Evolutionary conservation across 2,797 vertebrate genomes (phyloP), one percentile per base, ranked within the genome.

Genomic region (Picus viridis): DNA sequence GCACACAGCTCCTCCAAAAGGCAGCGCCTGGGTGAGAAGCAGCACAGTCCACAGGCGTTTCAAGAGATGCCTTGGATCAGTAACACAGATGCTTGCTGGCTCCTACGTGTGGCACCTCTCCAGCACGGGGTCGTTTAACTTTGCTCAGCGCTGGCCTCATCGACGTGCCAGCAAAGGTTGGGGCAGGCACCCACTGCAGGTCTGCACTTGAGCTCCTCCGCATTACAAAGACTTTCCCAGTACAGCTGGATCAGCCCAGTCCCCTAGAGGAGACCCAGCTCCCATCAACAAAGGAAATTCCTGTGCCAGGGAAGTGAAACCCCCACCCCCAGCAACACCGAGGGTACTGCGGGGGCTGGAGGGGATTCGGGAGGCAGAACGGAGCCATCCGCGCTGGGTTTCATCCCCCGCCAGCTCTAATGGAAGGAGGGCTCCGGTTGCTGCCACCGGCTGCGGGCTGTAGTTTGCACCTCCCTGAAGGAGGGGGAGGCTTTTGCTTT

Each of bases 241-340:
- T 49, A 81, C 93, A 94, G 93, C 92, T 95, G 93, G 95, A 92
- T 93, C 79, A 29, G 84, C 92, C 84, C 94, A 41, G 92, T 29
- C 90, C 94, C 94, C 93, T 72, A 87, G 45, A 95, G 92, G 94
- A 95, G 95, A 95, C 95, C 93, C 90, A 30, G 75, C 69, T 95
- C 94, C 64, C 89, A 65, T 51, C 94, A 95, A 92, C 95, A 96
- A 95, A 95, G 79, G 79, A 8, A 87, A 18, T 39, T 14, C 84
- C 14, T 6, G 79, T 95, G 95, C 95, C 95, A 95, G 84, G 6
- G 2, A 4, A 70, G 72, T 7, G 22, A 45, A 95, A 64, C 24
- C 93, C 87, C 86, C 89, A 62, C 69, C 85, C 92, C 83, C 93
- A 80, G 83, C 85, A 85, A 61, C 64, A 29, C 1, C 3, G 2